Percentiles rank a stretch among this genome's conserved stretches.
Evolutionary conservation across 2,797 vertebrate genomes (phyloP).

Genomic region (Ficedula albicollis): DNA sequence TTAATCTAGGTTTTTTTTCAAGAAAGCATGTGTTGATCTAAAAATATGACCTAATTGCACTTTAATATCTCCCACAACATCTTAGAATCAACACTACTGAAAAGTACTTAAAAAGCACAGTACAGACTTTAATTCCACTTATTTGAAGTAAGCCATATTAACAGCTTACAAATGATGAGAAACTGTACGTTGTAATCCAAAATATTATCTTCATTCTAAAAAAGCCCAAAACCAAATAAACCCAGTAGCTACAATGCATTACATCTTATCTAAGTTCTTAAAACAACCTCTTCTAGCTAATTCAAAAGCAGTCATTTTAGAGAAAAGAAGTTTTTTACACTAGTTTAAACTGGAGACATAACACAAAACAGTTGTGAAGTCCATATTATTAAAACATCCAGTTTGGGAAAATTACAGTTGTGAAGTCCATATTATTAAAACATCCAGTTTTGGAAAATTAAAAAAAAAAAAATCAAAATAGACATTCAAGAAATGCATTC

Average conservation of each 20-base stretch:
- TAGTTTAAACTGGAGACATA: not conserved
- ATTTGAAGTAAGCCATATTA: not conserved
- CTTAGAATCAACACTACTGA: not conserved
- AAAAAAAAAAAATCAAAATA: not conserved
- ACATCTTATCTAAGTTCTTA: not conserved
- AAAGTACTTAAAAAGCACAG: rapidly evolving
- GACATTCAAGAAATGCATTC: not conserved
- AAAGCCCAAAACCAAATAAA: not conserved
- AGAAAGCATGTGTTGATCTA: not conserved
- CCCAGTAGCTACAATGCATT: not conserved
- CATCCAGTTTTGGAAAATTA: not conserved
- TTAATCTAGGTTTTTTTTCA: not conserved
- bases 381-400: not conserved
- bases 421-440: not conserved
- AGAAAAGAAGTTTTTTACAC: not conserved
- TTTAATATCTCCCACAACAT: not conserved
- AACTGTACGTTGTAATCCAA: not conserved
- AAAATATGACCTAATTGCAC: not conserved
- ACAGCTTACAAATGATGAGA: not conserved
- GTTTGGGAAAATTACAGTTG: not conserved
- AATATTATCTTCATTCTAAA: not conserved
- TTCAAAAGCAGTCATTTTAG: not conserved
- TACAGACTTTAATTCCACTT: not conserved
- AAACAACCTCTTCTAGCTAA: not conserved
- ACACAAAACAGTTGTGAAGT: not conserved